Conservation (phyloP, 37 sponge, comb jelly and placozoan genomes). For the Hormiphora californensis region DNA sequence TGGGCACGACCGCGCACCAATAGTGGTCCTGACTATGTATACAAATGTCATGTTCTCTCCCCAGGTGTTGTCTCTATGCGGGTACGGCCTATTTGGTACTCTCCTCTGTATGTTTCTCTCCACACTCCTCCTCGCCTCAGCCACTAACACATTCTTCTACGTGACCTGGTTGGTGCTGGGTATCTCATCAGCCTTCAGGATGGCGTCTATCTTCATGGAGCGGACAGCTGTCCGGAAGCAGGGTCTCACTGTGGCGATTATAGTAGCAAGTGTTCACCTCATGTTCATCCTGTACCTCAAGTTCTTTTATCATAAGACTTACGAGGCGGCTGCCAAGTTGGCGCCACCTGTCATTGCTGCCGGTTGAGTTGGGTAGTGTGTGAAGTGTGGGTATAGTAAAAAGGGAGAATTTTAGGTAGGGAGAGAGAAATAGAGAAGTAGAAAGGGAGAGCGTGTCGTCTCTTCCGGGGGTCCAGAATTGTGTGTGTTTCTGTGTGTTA, state of each 20-base stretch:
- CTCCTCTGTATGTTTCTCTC: constrained; percentile 44
- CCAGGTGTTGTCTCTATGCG: constrained; percentile 13
- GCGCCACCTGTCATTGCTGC: too few relatives aligned
- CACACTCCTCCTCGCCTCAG: constrained; percentile 30
- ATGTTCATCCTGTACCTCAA: constrained; percentile 73
- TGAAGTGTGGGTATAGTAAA: too few relatives aligned
- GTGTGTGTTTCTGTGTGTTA: too few relatives aligned
- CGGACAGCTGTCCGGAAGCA: constrained; percentile 64
- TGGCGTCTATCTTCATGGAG: constrained; percentile 64
- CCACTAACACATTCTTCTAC: constrained; percentile 6
- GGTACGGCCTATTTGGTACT: constrained; percentile 28
- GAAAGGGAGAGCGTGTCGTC: too few relatives aligned
- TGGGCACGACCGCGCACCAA: too few relatives aligned
- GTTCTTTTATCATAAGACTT: constrained; percentile 69
- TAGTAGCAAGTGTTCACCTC: constrained; percentile 63
- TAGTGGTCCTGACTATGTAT: too few relatives aligned
- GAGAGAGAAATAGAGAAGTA: too few relatives aligned
- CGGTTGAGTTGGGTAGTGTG: too few relatives aligned
- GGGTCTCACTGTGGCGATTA: constrained; percentile 58
- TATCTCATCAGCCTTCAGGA: constrained; percentile 10
- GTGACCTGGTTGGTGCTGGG: background rate
- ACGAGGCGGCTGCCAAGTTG: constrained; percentile 59
- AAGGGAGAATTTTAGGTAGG: too few relatives aligned
- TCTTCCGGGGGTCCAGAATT: too few relatives aligned
- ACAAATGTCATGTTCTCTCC: background rate